Evolutionary conservation across 2,797 vertebrate species (phyloP).

Genomic region (Erpetoichthys calabaricus): DNA sequence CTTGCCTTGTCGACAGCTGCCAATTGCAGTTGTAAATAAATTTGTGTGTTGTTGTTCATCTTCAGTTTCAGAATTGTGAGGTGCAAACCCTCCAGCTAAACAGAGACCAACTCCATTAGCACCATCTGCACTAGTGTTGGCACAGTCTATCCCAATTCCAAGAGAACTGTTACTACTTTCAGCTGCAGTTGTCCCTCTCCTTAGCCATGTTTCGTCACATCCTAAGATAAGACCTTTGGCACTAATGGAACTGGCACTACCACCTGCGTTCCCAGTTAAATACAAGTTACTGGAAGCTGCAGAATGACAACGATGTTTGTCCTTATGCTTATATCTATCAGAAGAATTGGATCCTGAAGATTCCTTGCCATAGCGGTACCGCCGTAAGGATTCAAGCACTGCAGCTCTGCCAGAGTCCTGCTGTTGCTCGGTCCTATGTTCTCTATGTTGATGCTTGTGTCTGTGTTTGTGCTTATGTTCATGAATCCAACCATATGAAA

Average conservation of each 20-base stretch:
- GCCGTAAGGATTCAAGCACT: slow-evolving; percentile 73
- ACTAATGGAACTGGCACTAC: too few relatives aligned
- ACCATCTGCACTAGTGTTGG: slow-evolving; percentile 53
- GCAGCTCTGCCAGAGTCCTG: slow-evolving; percentile 38
- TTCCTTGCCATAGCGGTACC: slow-evolving; percentile 79
- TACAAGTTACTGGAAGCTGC: too few relatives aligned
- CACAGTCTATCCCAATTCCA: slow-evolving; percentile 32
- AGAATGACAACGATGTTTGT: slow-evolving; percentile 55
- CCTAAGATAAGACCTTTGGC: slow-evolving; percentile 42
- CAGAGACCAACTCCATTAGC: slow-evolving; percentile 37
- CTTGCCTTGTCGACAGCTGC: slow-evolving; percentile 44
- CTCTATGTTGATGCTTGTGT: slow-evolving; percentile 62
- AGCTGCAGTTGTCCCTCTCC: slow-evolving; percentile 45
- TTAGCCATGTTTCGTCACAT: slow-evolving; percentile 52
- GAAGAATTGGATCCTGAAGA: slow-evolving; percentile 45
- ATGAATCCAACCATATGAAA: slow-evolving; percentile 77
- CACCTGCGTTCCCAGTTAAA: too few relatives aligned
- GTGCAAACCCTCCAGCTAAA: slow-evolving; percentile 44
- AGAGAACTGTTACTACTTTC: slow-evolving; percentile 13
- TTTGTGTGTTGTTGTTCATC: slow-evolving; percentile 64
- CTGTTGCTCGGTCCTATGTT: slow-evolving; percentile 29
- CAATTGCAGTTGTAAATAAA: slow-evolving; percentile 77
- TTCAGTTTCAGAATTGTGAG: slow-evolving; percentile 35
- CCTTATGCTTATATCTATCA: slow-evolving; percentile 77
- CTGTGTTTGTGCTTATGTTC: slow-evolving; percentile 77